phyloP scores from a whole-genome alignment of 2,797 vertebrate species.

The Zalophus californianus region DNA sequence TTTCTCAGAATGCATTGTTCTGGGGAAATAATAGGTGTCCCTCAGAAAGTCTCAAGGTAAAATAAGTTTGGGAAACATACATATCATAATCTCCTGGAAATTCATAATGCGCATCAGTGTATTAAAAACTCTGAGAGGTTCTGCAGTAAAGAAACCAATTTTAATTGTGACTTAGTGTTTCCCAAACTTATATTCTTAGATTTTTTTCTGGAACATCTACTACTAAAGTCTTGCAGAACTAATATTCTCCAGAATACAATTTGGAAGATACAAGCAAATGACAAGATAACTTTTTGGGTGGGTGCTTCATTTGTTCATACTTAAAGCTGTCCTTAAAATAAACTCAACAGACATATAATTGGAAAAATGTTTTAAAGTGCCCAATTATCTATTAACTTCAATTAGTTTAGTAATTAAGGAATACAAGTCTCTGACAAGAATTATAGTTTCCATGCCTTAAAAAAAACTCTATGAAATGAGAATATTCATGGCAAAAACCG shows the following conservation, averaged over 20 bases:
- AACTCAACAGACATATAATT: constrained; percentile 60
- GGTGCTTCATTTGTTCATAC: constrained; percentile 27
- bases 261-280: constrained; percentile 39
- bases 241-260: constrained; percentile 25
- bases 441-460: constrained; percentile 6
- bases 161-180: constrained; percentile 22
- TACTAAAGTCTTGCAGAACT: constrained; percentile 16
- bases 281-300: constrained; percentile 21
- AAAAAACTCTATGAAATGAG: constrained; percentile 64
- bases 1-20: constrained; percentile 29
- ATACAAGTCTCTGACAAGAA: background rate
- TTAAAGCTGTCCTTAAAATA: constrained; percentile 5
- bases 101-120: background rate
- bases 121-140: background rate
- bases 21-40: background rate
- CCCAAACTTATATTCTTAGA: constrained; percentile 39
- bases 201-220: constrained; percentile 21
- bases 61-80: constrained; percentile 30
- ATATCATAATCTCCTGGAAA: background rate
- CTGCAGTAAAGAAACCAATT: background rate
- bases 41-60: constrained; percentile 26
- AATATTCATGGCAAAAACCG: constrained; percentile 72
- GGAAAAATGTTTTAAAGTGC: constrained; percentile 22
- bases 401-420: constrained; percentile 59
- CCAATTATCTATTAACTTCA: constrained; percentile 41